Evolutionary conservation across 2,888 invertebrate genomes (phyloP).

Genomic region (Congeria kusceri): DNA sequence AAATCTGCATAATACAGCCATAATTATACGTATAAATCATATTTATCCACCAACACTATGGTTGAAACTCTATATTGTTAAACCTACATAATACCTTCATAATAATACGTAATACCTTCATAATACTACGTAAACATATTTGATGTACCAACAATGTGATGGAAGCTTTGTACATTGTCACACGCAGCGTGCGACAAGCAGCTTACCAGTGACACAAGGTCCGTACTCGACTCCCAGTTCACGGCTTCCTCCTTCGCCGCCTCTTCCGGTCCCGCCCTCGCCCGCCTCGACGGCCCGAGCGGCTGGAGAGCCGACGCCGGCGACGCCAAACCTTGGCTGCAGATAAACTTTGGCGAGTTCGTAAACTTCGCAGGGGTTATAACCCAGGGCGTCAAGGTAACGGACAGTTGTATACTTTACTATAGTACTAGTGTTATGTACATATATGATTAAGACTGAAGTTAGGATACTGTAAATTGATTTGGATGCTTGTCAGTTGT

Average conservation of each 20-base stretch:
- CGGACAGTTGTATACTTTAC: not conserved
- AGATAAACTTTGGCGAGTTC: slow-evolving; percentile 73
- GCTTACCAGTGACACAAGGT: slow-evolving; percentile 42
- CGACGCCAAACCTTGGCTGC: slow-evolving; percentile 71
- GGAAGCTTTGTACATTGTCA: slow-evolving; percentile 24
- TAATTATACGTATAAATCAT: too few relatives aligned
- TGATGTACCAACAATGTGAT: slow-evolving; percentile 79
- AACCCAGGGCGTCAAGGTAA: slow-evolving; percentile 65
- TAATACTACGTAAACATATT: too few relatives aligned
- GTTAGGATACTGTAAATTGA: too few relatives aligned
- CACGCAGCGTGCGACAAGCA: slow-evolving; percentile 50
- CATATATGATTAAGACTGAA: too few relatives aligned
- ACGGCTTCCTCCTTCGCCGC: slow-evolving; percentile 44
- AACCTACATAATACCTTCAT: too few relatives aligned
- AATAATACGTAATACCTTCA: too few relatives aligned
- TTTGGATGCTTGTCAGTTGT: too few relatives aligned
- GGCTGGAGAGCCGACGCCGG: slow-evolving; percentile 88
- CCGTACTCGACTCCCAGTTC: slow-evolving; percentile 40
- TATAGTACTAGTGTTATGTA: not conserved
- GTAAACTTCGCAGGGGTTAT: slow-evolving; percentile 71
- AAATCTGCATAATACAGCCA: too few relatives aligned
- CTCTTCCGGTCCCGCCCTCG: slow-evolving; percentile 84
- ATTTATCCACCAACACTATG: too few relatives aligned
- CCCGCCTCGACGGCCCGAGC: slow-evolving; percentile 87
- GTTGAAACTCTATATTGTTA: too few relatives aligned